These are phyloP conservation scores for Luperina testacea DNA, from an alignment of 2,888 invertebrate species.

Conservation along the genomic window DNA sequence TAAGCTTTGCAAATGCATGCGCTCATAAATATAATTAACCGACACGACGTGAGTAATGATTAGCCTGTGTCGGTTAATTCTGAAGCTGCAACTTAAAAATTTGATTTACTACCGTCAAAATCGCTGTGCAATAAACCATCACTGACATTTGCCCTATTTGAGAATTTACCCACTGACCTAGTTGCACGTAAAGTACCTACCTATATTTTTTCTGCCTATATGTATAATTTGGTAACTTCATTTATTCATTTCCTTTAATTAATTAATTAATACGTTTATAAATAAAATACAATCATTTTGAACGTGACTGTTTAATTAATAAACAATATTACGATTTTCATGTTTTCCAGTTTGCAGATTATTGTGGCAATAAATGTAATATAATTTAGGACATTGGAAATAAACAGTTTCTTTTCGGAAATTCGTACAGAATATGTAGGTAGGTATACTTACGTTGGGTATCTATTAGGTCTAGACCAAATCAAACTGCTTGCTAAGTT, in stretches of 20 bases:
- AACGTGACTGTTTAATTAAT: not conserved
- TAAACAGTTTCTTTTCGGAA: not conserved
- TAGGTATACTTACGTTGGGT: not conserved
- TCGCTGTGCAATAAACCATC: slow-evolving; percentile 12
- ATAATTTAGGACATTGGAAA: too few species aligned
- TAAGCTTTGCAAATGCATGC: slow-evolving; percentile 4
- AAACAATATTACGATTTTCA: not conserved
- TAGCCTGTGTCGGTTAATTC: slow-evolving; percentile 1
- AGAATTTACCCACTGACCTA: not conserved
- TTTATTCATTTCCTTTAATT: not conserved
- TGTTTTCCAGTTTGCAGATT: slow-evolving; percentile 10
- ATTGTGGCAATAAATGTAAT: not conserved
- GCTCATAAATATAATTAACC: slow-evolving; percentile 24
- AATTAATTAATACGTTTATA: not conserved
- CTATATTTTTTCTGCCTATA: not conserved
- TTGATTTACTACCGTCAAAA: slow-evolving; percentile 22
- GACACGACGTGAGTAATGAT: slow-evolving; percentile 1
- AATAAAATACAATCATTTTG: not conserved
- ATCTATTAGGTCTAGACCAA: not conserved
- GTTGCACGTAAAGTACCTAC: not conserved
- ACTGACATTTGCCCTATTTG: not conserved
- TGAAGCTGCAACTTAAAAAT: slow-evolving; percentile 28
- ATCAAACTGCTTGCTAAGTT: not conserved
- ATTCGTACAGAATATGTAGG: not conserved
- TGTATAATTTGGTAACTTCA: not conserved